Evolutionary conservation across 2,888 invertebrate species (phyloP).

Genomic region (Taenaris catops): DNA sequence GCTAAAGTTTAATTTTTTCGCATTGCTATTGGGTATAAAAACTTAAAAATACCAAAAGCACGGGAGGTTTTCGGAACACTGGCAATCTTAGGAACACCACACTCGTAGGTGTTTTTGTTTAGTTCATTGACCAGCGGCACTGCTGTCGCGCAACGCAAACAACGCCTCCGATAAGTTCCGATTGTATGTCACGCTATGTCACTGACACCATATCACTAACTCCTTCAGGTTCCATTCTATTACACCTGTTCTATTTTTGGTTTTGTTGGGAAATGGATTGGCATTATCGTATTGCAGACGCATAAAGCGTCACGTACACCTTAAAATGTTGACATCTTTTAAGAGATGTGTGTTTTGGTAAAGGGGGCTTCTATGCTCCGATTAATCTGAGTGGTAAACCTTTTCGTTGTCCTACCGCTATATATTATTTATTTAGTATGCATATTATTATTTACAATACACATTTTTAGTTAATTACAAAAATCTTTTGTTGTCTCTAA

Average conservation of each 20-base stretch:
- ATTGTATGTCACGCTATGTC: slow-evolving; percentile 67
- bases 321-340: no score
- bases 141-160: slow-evolving; percentile 63
- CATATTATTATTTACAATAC: no score
- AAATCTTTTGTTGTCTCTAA: no score
- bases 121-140: slow-evolving; percentile 70
- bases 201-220: slow-evolving; percentile 49
- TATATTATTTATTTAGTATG: no score
- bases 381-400: no score
- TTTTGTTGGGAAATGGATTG: slow-evolving; percentile 4
- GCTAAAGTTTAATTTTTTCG: no score
- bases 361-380: no score
- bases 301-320: slow-evolving; percentile 1
- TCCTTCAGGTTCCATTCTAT: slow-evolving; percentile 20
- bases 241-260: slow-evolving; percentile 17
- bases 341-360: no score
- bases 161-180: slow-evolving; percentile 71
- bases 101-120: slow-evolving; percentile 69
- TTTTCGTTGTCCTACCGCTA: no score
- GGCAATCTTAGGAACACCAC: slow-evolving; percentile 1
- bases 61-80: slow-evolving; percentile 1
- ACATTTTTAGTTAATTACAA: no score
- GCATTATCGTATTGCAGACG: slow-evolving; percentile 4
- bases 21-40: no score
- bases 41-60: background rate